A percentile compares a stretch with the other conserved stretches of the same genome.
These are phyloP conservation scores for Clostera curtula DNA, from an alignment of 2,888 invertebrate genomes.

Conservation along the genomic window DNA sequence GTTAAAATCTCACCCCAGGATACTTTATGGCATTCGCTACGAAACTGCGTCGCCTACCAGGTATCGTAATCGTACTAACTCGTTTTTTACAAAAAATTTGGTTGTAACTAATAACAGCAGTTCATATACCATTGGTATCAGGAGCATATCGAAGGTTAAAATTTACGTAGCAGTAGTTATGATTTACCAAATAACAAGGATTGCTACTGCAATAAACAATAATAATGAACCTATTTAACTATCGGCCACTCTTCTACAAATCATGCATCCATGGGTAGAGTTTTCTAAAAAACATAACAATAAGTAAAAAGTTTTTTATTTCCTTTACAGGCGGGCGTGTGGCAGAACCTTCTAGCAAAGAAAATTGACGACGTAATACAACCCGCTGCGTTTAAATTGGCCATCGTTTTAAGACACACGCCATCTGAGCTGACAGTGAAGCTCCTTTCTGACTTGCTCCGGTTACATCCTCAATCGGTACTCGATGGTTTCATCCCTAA, in stretches of 20 bases:
- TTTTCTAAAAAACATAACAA: too few species aligned
- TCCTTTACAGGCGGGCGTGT: conserved; percentile 52
- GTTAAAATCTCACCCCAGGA: conserved; percentile 42
- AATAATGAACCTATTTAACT: too few species aligned
- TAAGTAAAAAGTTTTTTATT: too few species aligned
- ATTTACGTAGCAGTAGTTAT: neutral
- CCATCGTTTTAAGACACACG: conserved; percentile 58
- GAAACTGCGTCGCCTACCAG: conserved; percentile 62
- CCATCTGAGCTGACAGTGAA: conserved; percentile 45
- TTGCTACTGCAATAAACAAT: too few species aligned
- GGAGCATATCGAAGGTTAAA: neutral
- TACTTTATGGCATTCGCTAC: conserved; percentile 54
- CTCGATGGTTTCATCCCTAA: conserved; percentile 13
- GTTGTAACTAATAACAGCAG: neutral
- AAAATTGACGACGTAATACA: conserved; percentile 55
- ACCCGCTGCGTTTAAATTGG: conserved; percentile 60
- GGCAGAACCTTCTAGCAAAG: conserved; percentile 47
- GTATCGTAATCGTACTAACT: conserved; percentile 21
- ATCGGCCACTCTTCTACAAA: too few species aligned
- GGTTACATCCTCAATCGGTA: conserved; percentile 52
- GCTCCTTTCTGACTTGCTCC: conserved; percentile 46
- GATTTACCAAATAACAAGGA: neutral
- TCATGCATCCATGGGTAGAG: too few species aligned
- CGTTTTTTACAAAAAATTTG: neutral
- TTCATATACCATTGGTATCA: neutral